Evolutionary conservation across 1,140 invertebrate species (phyloP), one percentile per base, ranked within the genome.

Genomic region (Plodia interpunctella): DNA sequence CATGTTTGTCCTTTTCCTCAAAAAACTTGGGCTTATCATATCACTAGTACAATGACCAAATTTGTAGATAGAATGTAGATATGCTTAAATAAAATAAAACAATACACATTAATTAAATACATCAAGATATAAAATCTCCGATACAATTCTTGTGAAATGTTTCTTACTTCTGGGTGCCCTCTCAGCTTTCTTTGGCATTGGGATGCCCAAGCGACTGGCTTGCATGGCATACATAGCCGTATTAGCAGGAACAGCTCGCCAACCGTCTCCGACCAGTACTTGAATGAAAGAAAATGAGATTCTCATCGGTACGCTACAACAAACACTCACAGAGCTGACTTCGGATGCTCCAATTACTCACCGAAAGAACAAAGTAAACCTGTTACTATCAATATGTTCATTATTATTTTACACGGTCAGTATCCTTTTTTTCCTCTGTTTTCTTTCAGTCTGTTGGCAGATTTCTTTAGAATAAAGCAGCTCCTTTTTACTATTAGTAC

Each of bases 231-330:
- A 82, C 52, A 57, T 65, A 0, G 78, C 81, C 62, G 79, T 68
- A 28, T 80, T 78, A 0, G 79, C 78, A 5, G 79, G 79, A 2
- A 81, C 66, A 0, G 79, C 79, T 62, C 62, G 70, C 81, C 81
- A 84, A 21, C 60, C 62, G 18, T 30, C 25, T 11, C 21, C 10
- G 2, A 13, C 8, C 21, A 53, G 15, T 1, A n/a, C 51, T 53
- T 53, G 11, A 53, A 21, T 21, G 1, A 53, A 53, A 53, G 9
- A 5, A 35, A 35, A 35, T 10, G 9, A 35, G n/a, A n/a, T n/a
- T n/a, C n/a, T n/a, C n/a, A n/a, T n/a, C n/a, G n/a, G n/a, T n/a
- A n/a, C n/a, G n/a, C n/a, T n/a, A n/a, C n/a, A n/a, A n/a, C n/a
- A n/a, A n/a, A n/a, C n/a, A n/a, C n/a, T n/a, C n/a, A n/a, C n/a